Conservation (phyloP, 1,140 invertebrate genomes). For the Aporrectodea caliginosa region DNA sequence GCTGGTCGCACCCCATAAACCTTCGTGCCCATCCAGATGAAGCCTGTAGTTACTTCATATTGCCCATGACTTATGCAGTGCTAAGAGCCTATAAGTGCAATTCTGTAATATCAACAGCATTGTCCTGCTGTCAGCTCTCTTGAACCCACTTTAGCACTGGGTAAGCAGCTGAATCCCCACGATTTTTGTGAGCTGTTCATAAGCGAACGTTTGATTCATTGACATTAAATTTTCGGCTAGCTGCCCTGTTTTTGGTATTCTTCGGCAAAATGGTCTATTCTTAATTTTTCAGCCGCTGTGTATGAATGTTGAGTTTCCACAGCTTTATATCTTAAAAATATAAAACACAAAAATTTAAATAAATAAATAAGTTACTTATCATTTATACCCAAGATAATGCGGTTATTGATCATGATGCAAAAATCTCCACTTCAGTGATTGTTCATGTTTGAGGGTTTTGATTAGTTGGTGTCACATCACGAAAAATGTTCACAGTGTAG, state of each 20-base stretch:
- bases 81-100: not conserved
- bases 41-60: not conserved
- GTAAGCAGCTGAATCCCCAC: not conserved
- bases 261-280: not conserved
- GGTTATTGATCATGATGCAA: too few species aligned
- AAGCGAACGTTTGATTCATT: not conserved
- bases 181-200: not conserved
- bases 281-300: not conserved
- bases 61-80: not conserved
- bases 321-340: too few species aligned
- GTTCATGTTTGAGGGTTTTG: too few species aligned
- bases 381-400: too few species aligned
- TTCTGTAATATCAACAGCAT: not conserved
- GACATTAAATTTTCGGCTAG: not conserved
- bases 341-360: too few species aligned
- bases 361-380: too few species aligned
- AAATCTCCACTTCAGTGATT: too few species aligned
- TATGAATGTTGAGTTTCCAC: not conserved
- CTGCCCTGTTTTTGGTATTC: not conserved
- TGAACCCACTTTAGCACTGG: not conserved
- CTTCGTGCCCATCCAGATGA: not conserved
- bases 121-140: not conserved
- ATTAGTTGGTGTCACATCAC: too few species aligned
- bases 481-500: too few species aligned
- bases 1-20: not conserved